Evolutionary conservation across 2,888 invertebrate species (phyloP), one percentile per base, ranked within the genome.

Genomic region (Lasioglossum figueresi): DNA sequence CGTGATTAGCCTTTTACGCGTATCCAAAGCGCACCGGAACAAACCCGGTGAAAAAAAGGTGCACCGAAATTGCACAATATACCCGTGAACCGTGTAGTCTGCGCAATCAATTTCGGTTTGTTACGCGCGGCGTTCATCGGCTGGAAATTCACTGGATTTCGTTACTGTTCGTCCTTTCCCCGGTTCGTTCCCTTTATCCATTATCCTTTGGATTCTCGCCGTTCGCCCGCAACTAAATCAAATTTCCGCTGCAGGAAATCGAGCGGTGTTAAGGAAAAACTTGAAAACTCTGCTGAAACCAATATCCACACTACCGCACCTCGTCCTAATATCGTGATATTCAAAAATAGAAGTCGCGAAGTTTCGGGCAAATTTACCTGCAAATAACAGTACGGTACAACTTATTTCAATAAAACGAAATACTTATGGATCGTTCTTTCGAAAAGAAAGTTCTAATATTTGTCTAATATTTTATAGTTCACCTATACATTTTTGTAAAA

Each of bases 61-160:
- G 23, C 66, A 34, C 34, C 34, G 23, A 23, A 66, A 34, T 31
- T 31, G 31, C 63, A 66, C 34, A 66, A 66, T 66, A 66, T 10
- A 34, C 23, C 43, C 27, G 76, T 16, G 68, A 14, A 16, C n/a
- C 12, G 68, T 27, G 34, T 14, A 45, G 48, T 16, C 43, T n/a
- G 48, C 34, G 68, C 76, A 76, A 76, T 76, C 76, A 77, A 77
- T 77, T 66, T 70, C 68, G 68, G 37, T 68, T 77, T 70, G 68
- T 77, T 77, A 70, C 68, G n/a, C 40, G 73, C 34, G 27, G 19
- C 66, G 68, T 70, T 27, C 48, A 70, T 77, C 77, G 76, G 48
- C 45, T 48, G 66, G 76, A 76, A 76, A 68, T 48, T 37, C 66
- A 37, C 12, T 34, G 45, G 66, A 37, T 48, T 76, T 48, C n/a